Evolutionary conservation across 2,888 invertebrate species (phyloP), one percentile per base, ranked within the genome.

Genomic region (Rambutsinella grinnellia): DNA sequence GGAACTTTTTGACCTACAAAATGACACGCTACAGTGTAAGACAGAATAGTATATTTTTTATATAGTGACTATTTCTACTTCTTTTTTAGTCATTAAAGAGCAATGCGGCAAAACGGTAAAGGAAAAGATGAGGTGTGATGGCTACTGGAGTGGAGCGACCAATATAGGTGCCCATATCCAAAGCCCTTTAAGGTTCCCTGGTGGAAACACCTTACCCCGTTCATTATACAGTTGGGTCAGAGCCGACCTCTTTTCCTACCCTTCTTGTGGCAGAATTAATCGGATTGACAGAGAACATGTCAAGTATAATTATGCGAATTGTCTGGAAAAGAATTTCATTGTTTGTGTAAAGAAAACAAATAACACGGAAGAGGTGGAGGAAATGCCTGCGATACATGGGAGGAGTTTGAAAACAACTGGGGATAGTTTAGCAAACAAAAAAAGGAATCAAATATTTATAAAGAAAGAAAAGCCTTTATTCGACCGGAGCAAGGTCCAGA

Each of bases 151-250:
- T 8, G 21, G 47, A n/a, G 17, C 68, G 0, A 28, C 36, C 13
- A 68, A 58, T 1, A 23, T 10, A 6, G 68, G 53, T 1, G 49
- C 28, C 44, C 24, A 27, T 19, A 27, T 51, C 10, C 36, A 51
- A 13, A 68, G 68, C n/a, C 68, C 68, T 1, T 28, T 68, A 49
- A 19, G 68, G 36, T 68, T 68, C 51, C n/a, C 21, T 17, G 44
- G 60, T 28, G 68, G 60, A 6, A 68, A 28, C 8, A 10, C 47
- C 27, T n/a, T 68, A 15, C 47, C 51, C 1, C 27, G 28, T 2
- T 23, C 27, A 3, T 51, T 68, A 1, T 68, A 68, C 24, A 68
- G 49, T 10, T 36, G 27, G 17, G 60, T 51, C 1, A 15, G 68
- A 27, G 68, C 60, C 3, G 67, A 67, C 26, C 47, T n/a, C 17